Conservation (phyloP, 2,888 invertebrate species). For the Andrena haemorrhoa region DNA sequence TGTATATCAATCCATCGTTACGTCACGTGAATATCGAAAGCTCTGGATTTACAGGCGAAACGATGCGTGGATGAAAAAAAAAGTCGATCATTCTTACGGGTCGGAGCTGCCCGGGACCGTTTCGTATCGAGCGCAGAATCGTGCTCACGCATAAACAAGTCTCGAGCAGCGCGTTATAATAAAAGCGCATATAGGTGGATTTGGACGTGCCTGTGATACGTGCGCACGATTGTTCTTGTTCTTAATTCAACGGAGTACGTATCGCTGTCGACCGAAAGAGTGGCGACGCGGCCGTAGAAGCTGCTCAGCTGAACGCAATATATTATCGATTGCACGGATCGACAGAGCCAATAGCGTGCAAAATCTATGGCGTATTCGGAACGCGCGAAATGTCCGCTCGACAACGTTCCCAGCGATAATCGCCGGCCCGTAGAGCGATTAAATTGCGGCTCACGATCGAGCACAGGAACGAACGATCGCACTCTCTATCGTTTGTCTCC, state of each 20-base stretch:
- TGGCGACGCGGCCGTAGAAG: conserved; percentile 24
- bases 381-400: conserved; percentile 66
- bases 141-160: conserved; percentile 43
- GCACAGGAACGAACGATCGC: conserved; percentile 30
- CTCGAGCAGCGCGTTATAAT: conserved; percentile 22
- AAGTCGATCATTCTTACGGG: conserved; percentile 42
- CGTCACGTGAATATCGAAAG: conserved; percentile 17
- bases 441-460: conserved; percentile 30
- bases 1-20: conserved; percentile 5
- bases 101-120: conserved; percentile 17
- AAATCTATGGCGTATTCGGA: conserved; percentile 62
- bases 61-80: conserved; percentile 23
- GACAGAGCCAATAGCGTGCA: conserved; percentile 57
- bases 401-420: conserved; percentile 36
- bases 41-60: conserved; percentile 21
- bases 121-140: conserved; percentile 49
- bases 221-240: conserved; percentile 14
- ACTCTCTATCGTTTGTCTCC: conserved; percentile 42
- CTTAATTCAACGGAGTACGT: conserved; percentile 22
- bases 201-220: background rate
- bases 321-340: conserved; percentile 65
- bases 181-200: conserved; percentile 12
- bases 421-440: conserved; percentile 45
- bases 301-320: conserved; percentile 41
- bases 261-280: background rate